Base-by-base conservation (phyloP, 2,113 vertebrate species). In the Falcunculus frontatus region DNA sequence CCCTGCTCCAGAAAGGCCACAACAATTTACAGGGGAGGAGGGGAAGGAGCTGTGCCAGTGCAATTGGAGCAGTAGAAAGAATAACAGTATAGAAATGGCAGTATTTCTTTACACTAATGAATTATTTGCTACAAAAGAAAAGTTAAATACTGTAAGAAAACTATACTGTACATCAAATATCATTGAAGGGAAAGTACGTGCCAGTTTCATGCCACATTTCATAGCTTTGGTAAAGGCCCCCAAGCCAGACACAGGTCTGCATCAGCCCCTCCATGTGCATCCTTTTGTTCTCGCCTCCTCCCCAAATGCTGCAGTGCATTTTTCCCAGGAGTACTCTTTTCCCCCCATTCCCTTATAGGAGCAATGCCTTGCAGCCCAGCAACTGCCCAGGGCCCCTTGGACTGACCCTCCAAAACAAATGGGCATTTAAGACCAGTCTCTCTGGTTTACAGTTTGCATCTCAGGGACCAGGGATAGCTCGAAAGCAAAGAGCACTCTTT, bases 1-100 rank as follows among this genome's bases (percentile, higher is more conserved):
- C 96, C 95, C 95, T 84, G 80, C 68, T 95, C 80, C 80, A 96
- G 83, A 90, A 96, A 93, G 86, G 76, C 90, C 95, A 92, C 80
- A 90, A 95, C 83, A 84, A 95, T 78, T 92, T 90, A 89, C 86
- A 78, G 93, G 69, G 69, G 91, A 95, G 73, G 83, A 86, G 23
- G 50, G 80, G 73, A 95, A 89, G 60, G 80, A 94, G 64, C 68
- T 32, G 29, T 33, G 62, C 80, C 91, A 84, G 64, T 30, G 60
- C 47, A 89, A 92, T 35, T 50, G 69, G 35, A 96, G 47, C 4
- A 0, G 55, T 32, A 84, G 73, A 81, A 94, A 90, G 42, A 93
- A 32, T 67, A 96, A 87, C 39, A 87, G 47, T 13, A 75, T 23
- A 78, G 73, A 74, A 90, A 60, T 4, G 5, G 33, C 22, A 86